A percentile compares a stretch with the other conserved stretches of the same genome.
These are phyloP conservation scores for Dione juno DNA, from an alignment of 2,888 invertebrate genomes.

Conservation along the genomic window DNA sequence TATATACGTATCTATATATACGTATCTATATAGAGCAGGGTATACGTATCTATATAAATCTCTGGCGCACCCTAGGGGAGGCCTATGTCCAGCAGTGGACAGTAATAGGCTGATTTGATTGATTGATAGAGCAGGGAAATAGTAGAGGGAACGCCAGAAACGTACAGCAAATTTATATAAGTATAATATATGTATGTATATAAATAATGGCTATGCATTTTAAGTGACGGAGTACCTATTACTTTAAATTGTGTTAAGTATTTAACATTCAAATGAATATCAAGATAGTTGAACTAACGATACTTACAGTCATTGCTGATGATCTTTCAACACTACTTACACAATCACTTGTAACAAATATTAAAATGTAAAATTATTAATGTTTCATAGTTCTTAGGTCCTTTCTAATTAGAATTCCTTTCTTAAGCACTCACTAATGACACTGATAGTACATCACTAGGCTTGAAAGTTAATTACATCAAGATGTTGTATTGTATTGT, in stretches of 20 bases:
- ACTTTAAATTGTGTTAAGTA: neutral
- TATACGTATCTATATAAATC: no score
- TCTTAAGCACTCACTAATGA: conserved; percentile 36
- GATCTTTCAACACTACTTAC: conserved; percentile 53
- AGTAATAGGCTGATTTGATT: no score
- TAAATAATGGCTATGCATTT: neutral
- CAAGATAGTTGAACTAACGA: conserved; percentile 1
- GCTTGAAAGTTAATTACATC: neutral
- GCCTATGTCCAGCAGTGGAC: no score
- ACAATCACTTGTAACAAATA: conserved; percentile 42
- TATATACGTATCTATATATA: no score
- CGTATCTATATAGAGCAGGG: no score
- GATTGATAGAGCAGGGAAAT: no score
- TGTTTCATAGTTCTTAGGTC: conserved; percentile 33
- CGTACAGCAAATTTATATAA: no score
- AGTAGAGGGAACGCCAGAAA: no score
- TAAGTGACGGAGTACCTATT: neutral
- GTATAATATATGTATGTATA: no score
- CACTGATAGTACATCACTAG: conserved; percentile 39
- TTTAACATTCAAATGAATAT: conserved; percentile 1
- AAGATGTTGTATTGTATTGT: conserved; percentile 32
- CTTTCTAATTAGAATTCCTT: conserved; percentile 41
- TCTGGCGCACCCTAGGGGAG: no score
- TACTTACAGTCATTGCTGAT: conserved; percentile 74
- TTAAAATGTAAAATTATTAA: conserved; percentile 35